Percentiles rank a stretch among this genome's conserved stretches.
Conservation (phyloP, 2,113 vertebrate species). For the Alouatta palliata region DNA sequence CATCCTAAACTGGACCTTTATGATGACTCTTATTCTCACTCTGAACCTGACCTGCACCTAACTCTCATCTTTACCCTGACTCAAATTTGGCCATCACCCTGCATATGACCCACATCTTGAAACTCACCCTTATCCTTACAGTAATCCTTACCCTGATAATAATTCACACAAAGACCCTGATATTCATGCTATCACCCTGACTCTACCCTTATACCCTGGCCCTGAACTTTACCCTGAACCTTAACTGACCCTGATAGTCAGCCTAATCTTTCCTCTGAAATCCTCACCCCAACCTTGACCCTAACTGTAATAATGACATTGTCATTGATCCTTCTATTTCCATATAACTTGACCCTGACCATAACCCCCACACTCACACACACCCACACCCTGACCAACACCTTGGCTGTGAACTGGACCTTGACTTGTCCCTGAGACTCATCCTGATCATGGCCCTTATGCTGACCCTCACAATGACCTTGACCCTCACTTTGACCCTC, state of each 20-base stretch:
- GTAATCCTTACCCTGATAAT: not conserved
- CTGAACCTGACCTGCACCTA: not conserved
- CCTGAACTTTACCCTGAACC: not conserved
- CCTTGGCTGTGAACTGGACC: too few species aligned
- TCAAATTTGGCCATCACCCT: not conserved
- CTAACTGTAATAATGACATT: not conserved
- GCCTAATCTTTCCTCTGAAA: not conserved
- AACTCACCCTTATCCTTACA: not conserved
- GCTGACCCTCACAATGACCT: too few species aligned
- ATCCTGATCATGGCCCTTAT: not conserved
- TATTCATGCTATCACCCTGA: not conserved
- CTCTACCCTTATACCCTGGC: too few species aligned
- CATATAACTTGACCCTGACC: not conserved
- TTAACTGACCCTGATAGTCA: not conserved
- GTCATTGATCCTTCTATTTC: not conserved
- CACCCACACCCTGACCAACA: not conserved
- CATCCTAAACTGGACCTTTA: not conserved
- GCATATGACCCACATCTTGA: not conserved
- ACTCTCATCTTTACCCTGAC: not conserved
- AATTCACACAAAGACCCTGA: not conserved
- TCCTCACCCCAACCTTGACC: not conserved
- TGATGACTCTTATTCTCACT: not conserved
- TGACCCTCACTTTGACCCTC: not conserved
- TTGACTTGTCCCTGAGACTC: not conserved
- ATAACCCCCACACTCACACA: not conserved